Evolutionary conservation across 2,797 vertebrate genomes (phyloP).

Genomic region (Strix occidentalis): DNA sequence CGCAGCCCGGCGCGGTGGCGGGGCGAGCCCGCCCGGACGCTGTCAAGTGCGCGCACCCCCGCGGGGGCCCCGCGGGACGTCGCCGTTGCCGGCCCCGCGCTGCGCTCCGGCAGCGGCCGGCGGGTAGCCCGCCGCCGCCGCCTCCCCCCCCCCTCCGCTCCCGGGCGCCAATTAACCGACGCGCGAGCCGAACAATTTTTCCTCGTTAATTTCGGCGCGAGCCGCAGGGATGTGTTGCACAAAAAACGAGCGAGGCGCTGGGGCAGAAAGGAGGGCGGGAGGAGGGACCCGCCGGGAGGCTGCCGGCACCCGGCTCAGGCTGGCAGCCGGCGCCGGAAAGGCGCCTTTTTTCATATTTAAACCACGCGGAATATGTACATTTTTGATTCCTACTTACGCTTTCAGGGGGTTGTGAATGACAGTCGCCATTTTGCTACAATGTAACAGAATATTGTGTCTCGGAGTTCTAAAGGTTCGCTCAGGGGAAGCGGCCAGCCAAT

Average conservation of each 20-base stretch:
- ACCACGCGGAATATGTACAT: slow-evolving; percentile 82
- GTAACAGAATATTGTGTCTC: slow-evolving; percentile 99
- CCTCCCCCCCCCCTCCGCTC: background rate
- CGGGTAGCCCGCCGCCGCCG: background rate
- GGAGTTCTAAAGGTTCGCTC: slow-evolving; percentile 97
- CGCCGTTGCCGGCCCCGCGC: background rate
- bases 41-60: slow-evolving; percentile 35
- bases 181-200: slow-evolving; percentile 56
- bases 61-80: background rate
- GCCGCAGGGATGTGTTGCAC: slow-evolving; percentile 63
- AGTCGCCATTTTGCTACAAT: slow-evolving; percentile 99
- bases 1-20: background rate
- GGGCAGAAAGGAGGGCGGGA: slow-evolving; percentile 60
- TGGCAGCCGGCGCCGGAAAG: slow-evolving; percentile 70
- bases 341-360: slow-evolving; percentile 83
- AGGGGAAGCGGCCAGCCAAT: slow-evolving; percentile 85
- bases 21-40: background rate
- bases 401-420: slow-evolving; percentile 99
- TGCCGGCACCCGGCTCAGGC: slow-evolving; percentile 51
- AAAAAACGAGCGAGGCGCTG: slow-evolving; percentile 3
- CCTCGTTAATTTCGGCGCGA: slow-evolving; percentile 75
- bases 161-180: slow-evolving; percentile 35
- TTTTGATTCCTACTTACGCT: slow-evolving; percentile 94
- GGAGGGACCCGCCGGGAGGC: slow-evolving; percentile 61
- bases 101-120: background rate